Conservation (phyloP, 2,113 vertebrate species). For the Chaetodon auriga region DNA sequence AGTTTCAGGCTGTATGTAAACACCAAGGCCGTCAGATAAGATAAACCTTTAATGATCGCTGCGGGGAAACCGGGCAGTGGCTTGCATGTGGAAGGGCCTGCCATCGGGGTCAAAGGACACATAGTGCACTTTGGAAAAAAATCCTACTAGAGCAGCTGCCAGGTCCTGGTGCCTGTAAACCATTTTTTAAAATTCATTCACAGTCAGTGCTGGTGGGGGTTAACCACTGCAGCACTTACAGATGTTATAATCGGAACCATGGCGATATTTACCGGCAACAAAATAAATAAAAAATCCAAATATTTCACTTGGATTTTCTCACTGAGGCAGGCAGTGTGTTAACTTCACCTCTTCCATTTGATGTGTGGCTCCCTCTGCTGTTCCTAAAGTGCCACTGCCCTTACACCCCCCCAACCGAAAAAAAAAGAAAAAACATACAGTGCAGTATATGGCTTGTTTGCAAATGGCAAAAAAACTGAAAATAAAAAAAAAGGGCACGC, state of each 20-base stretch:
- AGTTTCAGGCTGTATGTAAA: slow-evolving; percentile 47
- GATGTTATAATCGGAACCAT: slow-evolving; percentile 21
- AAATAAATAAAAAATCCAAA: slow-evolving; percentile 14
- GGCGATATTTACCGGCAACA: slow-evolving; percentile 29
- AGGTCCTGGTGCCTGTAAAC: slow-evolving; percentile 14
- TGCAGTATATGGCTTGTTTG: slow-evolving; percentile 68
- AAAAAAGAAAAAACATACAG: slow-evolving; percentile 32
- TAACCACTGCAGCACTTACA: slow-evolving; percentile 6
- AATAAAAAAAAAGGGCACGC: slow-evolving; percentile 5
- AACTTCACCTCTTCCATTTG: slow-evolving; percentile 16
- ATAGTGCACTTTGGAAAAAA: background rate
- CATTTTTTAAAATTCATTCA: slow-evolving; percentile 16
- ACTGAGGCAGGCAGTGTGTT: slow-evolving; percentile 26
- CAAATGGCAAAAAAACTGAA: slow-evolving; percentile 32
- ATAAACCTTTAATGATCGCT: slow-evolving; percentile 54
- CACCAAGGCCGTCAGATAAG: slow-evolving; percentile 49
- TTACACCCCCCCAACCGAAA: background rate
- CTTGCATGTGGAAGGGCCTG: slow-evolving; percentile 32
- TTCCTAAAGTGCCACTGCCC: slow-evolving; percentile 48
- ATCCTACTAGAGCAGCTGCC: slow-evolving; percentile 36
- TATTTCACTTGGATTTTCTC: slow-evolving; percentile 15
- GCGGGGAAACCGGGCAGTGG: slow-evolving; percentile 37
- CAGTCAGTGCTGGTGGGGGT: slow-evolving; percentile 12
- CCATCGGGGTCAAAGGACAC: slow-evolving; percentile 60
- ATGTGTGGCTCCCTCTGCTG: slow-evolving; percentile 69